Evolutionary conservation across 2,888 invertebrate genomes (phyloP).

Genomic region (Ditula angustiorana): DNA sequence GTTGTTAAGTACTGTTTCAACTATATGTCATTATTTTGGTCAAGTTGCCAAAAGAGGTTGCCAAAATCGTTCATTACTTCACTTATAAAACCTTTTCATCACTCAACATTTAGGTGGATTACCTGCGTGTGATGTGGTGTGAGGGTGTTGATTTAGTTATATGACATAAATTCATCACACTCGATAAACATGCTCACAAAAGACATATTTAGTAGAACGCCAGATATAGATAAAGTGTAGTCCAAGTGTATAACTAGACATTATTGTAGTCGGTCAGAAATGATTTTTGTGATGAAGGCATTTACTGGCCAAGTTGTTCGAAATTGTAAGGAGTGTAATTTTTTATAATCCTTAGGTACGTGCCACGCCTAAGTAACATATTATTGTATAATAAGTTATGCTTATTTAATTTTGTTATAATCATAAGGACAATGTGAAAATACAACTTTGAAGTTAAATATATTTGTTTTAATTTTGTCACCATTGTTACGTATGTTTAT

Average conservation of each 20-base stretch:
- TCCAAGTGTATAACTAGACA: conserved; percentile 51
- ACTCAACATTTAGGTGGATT: conserved; percentile 49
- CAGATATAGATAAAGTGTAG: conserved; percentile 61
- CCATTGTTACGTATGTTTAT: neutral
- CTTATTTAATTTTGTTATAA: conserved; percentile 81
- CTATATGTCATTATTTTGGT: conserved; percentile 68
- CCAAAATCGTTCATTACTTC: conserved; percentile 76
- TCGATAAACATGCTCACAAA: conserved; percentile 77
- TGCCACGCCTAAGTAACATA: conserved; percentile 80
- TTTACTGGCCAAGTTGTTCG: conserved; percentile 78
- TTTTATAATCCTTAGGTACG: conserved; percentile 79
- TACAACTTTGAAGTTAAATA: conserved; percentile 70
- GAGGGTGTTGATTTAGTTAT: neutral
- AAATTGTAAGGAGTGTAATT: conserved; percentile 72
- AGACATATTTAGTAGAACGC: conserved; percentile 72
- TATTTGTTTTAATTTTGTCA: conserved; percentile 43
- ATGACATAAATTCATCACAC: conserved; percentile 49
- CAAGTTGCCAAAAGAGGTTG: conserved; percentile 79
- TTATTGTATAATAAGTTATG: conserved; percentile 70
- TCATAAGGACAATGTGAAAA: conserved; percentile 70
- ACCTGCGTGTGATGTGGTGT: neutral
- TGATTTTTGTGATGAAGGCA: conserved; percentile 78
- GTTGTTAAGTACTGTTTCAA: conserved; percentile 39
- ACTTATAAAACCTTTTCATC: conserved; percentile 51
- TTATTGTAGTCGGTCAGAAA: conserved; percentile 47